Percentiles rank a stretch among this genome's conserved stretches.
phyloP scores from a whole-genome alignment of 1,140 invertebrate genomes.

The Pogonomyrmex barbatus region DNA sequence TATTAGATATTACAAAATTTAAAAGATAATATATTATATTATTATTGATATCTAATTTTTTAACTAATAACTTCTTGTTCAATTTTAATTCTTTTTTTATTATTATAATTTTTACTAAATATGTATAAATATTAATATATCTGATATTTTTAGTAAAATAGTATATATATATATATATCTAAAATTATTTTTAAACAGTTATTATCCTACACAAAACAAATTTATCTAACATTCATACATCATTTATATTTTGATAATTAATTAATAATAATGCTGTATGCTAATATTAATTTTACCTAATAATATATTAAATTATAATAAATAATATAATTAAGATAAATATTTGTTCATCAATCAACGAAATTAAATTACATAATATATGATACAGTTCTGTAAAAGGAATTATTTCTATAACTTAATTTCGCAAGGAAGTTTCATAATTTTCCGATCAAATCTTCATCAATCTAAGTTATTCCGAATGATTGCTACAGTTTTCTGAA shows the following conservation, averaged over 20 bases:
- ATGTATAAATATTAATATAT: background rate
- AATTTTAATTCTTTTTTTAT: background rate
- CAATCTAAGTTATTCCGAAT: background rate
- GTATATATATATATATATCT: background rate
- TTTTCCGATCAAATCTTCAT: background rate
- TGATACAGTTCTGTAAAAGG: background rate
- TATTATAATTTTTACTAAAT: background rate
- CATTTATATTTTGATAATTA: background rate
- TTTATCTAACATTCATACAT: background rate
- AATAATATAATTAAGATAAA: background rate
- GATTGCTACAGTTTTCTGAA: background rate
- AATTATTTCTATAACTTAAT: background rate
- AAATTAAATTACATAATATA: background rate
- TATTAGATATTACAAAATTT: background rate
- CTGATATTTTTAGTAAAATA: background rate
- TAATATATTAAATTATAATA: background rate
- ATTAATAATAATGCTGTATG: background rate
- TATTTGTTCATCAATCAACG: background rate
- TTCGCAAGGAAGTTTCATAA: background rate
- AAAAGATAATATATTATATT: background rate
- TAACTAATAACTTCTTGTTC: background rate
- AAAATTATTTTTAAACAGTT: background rate
- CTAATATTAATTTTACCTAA: background rate
- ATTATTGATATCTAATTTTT: slow-evolving; percentile 11
- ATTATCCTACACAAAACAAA: background rate